Percentiles rank a stretch among this genome's conserved stretches.
Conservation (phyloP, 2,888 invertebrate genomes). For the Phalangium opilio region DNA sequence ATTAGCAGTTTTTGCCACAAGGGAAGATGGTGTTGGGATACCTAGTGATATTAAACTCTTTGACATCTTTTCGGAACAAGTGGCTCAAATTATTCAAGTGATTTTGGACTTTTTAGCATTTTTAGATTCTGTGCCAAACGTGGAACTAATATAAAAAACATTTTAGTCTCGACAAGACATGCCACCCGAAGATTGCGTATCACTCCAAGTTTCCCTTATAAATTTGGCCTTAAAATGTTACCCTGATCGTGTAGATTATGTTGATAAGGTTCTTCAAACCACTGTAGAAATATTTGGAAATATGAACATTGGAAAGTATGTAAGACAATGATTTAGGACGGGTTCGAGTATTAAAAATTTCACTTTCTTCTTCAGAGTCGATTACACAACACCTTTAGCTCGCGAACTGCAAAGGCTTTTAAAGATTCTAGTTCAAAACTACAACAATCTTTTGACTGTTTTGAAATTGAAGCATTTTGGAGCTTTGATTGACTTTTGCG, state of each 20-base stretch:
- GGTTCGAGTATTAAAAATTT: too few species aligned
- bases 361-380: conserved; percentile 39
- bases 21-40: conserved; percentile 44
- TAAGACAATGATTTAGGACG: too few species aligned
- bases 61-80: conserved; percentile 95
- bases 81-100: conserved; percentile 83
- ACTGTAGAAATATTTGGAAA: conserved; percentile 81
- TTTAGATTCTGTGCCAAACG: too few species aligned
- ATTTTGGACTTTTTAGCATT: too few species aligned
- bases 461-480: conserved; percentile 74
- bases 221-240: conserved; percentile 94
- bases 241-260: conserved; percentile 81
- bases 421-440: conserved; percentile 86
- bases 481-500: conserved; percentile 68
- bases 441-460: conserved; percentile 76
- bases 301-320: conserved; percentile 63
- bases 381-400: conserved; percentile 66
- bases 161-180: conserved; percentile 75
- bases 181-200: conserved; percentile 88
- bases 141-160: conserved; percentile 11
- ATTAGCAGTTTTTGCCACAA: conserved; percentile 24
- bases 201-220: conserved; percentile 83
- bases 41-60: conserved; percentile 84
- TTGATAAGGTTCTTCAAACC: conserved; percentile 82
- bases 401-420: conserved; percentile 83